phyloP scores from a whole-genome alignment of 1,140 invertebrate species.

The Acromyrmex heyeri region DNA sequence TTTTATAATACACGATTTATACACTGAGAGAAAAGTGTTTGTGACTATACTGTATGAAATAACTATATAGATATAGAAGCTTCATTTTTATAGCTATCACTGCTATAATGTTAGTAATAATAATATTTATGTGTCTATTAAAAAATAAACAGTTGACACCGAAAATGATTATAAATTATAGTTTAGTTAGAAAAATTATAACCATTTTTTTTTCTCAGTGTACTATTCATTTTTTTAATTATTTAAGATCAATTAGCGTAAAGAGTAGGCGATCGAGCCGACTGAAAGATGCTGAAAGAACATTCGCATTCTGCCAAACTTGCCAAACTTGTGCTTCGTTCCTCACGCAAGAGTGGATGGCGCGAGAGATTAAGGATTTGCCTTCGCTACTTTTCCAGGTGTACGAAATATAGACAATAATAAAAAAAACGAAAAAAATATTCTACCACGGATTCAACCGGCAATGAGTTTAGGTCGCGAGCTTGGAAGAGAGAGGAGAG shows the following conservation, averaged over 20 bases:
- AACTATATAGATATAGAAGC: no score
- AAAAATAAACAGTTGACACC: no score
- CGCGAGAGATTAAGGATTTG: neutral
- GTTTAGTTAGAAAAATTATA: no score
- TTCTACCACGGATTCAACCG: neutral
- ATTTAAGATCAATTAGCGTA: neutral
- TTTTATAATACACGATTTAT: neutral
- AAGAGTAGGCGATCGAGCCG: neutral
- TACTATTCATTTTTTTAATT: neutral
- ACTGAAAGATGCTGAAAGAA: neutral
- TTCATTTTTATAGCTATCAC: no score
- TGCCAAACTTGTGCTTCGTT: neutral
- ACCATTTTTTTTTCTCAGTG: no score
- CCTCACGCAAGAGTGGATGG: neutral
- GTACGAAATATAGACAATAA: neutral
- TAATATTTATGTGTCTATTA: no score
- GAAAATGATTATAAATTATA: no score
- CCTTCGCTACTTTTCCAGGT: constrained; percentile 28
- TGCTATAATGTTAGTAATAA: no score
- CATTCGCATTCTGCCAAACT: neutral
- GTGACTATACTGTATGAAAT: no score
- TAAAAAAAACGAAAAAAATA: constrained; percentile 14
- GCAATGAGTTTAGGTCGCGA: constrained; percentile 36
- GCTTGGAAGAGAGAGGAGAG: neutral
- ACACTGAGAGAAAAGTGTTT: no score